phyloP scores from a whole-genome alignment of 2,888 invertebrate species.

The Ceramica pisi region DNA sequence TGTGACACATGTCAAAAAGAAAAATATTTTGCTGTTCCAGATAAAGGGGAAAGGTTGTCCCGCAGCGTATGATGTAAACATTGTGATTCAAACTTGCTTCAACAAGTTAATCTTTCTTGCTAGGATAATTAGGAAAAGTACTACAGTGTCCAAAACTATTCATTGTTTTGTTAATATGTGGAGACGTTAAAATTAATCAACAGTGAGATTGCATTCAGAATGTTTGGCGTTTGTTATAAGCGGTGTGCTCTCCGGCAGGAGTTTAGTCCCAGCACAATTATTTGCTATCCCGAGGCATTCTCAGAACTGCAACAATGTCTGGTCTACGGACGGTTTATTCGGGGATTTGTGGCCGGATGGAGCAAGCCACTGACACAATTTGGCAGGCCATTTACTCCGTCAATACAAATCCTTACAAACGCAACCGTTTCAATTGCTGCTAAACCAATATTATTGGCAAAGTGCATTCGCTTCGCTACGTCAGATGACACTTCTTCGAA shows the following conservation, averaged over 20 bases:
- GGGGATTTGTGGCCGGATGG: conserved; percentile 37
- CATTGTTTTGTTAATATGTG: conserved; percentile 7
- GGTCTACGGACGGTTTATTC: conserved; percentile 28
- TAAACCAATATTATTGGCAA: conserved; percentile 28
- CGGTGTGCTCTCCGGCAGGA: background rate
- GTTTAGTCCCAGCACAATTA: conserved; percentile 38
- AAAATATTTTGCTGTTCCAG: conserved; percentile 49
- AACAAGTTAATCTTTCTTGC: conserved; percentile 4
- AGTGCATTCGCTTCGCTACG: conserved; percentile 4
- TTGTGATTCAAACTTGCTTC: conserved; percentile 23
- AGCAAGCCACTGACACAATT: conserved; percentile 41
- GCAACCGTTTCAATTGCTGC: conserved; percentile 18
- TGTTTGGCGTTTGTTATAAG: conserved; percentile 29
- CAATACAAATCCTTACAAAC: conserved; percentile 34
- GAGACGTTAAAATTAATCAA: conserved; percentile 4
- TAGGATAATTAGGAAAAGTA: background rate
- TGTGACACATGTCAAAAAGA: conserved; percentile 57
- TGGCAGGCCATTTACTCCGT: conserved; percentile 32
- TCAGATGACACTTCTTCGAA: conserved; percentile 18
- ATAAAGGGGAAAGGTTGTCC: conserved; percentile 37
- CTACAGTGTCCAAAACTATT: background rate
- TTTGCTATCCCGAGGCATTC: conserved; percentile 43
- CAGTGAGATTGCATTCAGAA: conserved; percentile 18
- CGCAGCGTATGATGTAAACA: conserved; percentile 7
- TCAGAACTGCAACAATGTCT: conserved; percentile 45